phyloP scores from a whole-genome alignment of 2,113 vertebrate species.

The Strigops habroptila region DNA sequence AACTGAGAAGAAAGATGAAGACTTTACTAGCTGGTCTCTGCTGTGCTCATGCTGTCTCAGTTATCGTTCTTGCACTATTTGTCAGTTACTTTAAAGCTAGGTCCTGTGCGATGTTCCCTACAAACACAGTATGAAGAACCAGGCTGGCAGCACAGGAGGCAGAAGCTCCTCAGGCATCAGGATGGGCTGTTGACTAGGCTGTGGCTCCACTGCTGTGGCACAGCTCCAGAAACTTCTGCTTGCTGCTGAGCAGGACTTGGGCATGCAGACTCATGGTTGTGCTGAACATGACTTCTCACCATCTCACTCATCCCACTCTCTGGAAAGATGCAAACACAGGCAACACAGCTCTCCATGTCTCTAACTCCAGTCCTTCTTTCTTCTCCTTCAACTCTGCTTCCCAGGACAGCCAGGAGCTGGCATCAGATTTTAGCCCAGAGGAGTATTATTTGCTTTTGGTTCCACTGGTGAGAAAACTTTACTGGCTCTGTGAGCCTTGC shows the following conservation, averaged over 20 bases:
- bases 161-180: neutral
- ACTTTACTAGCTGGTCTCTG: neutral
- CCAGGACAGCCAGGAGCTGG: neutral
- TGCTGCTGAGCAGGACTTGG: neutral
- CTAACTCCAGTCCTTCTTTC: neutral
- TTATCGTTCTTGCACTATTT: neutral
- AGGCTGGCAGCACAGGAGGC: neutral
- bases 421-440: neutral
- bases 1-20: neutral
- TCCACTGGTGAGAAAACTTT: neutral
- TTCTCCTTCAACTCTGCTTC: neutral
- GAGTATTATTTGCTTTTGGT: neutral
- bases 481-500: neutral
- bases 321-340: neutral
- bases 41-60: neutral
- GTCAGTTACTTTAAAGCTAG: neutral
- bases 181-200: neutral
- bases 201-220: neutral
- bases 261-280: fast-evolving
- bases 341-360: neutral
- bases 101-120: fast-evolving
- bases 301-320: neutral
- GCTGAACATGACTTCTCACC: neutral
- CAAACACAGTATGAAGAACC: neutral
- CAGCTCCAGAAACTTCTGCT: neutral